A percentile compares a stretch with the other conserved stretches of the same genome.
Evolutionary conservation across 1,140 invertebrate genomes (phyloP).

Genomic region (Pararge aegeria): DNA sequence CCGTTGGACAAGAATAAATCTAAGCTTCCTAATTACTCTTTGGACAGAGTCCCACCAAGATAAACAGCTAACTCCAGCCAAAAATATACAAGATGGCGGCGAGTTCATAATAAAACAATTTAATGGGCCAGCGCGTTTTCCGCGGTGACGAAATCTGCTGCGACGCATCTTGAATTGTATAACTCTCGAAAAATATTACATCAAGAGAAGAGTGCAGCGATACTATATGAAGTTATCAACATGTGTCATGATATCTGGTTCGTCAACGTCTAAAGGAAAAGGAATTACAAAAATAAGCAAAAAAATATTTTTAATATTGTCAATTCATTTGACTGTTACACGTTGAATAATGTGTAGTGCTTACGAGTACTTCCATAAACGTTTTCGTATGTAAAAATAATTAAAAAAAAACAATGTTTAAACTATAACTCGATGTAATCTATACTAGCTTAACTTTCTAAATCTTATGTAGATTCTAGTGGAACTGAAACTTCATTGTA

Average conservation of each 20-base stretch:
- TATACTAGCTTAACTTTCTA: too few relatives aligned
- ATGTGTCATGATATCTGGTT: background rate
- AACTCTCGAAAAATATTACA: constrained; percentile 7
- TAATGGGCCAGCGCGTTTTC: constrained; percentile 79
- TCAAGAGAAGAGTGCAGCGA: background rate
- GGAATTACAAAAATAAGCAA: background rate
- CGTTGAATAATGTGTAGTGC: too few relatives aligned
- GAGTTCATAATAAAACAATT: constrained; percentile 79
- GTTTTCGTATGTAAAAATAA: too few relatives aligned
- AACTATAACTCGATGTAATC: too few relatives aligned
- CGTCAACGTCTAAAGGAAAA: background rate
- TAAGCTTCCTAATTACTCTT: constrained; percentile 72
- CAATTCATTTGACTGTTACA: too few relatives aligned
- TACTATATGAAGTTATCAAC: background rate
- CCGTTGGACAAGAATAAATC: constrained; percentile 58
- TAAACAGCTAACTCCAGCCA: constrained; percentile 76
- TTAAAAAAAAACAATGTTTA: too few relatives aligned
- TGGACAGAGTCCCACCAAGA: constrained; percentile 75
- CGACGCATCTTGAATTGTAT: constrained; percentile 64
- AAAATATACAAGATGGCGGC: constrained; percentile 78
- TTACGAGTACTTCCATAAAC: too few relatives aligned
- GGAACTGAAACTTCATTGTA: too few relatives aligned
- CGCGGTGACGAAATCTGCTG: constrained; percentile 76
- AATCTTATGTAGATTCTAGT: too few relatives aligned
- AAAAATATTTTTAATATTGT: too few relatives aligned